A percentile compares a stretch with the other conserved stretches of the same genome.
Evolutionary conservation across 2,797 vertebrate species (phyloP).

Genomic region (Acanthiza pusilla): DNA sequence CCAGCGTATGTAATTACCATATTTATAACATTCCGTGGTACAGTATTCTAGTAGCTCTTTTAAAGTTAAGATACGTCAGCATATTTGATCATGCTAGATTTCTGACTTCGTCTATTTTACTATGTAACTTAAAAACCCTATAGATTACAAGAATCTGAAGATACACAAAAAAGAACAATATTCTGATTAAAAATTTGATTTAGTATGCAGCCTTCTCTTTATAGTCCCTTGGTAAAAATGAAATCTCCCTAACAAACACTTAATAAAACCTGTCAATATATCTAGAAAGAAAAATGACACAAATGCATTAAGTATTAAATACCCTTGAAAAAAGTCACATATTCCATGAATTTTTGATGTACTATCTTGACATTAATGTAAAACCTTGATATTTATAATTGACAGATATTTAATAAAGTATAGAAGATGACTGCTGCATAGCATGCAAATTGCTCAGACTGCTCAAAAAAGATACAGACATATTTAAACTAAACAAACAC

Average conservation of each 20-base stretch:
- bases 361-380: slow-evolving; percentile 87
- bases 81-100: slow-evolving; percentile 61
- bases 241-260: slow-evolving; percentile 83
- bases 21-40: slow-evolving; percentile 53
- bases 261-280: slow-evolving; percentile 87
- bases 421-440: slow-evolving; percentile 69
- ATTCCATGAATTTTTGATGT: slow-evolving; percentile 87
- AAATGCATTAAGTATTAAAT: slow-evolving; percentile 87
- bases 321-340: slow-evolving; percentile 82
- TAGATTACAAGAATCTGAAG: slow-evolving; percentile 64
- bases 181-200: slow-evolving; percentile 78
- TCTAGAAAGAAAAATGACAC: slow-evolving; percentile 82
- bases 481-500: slow-evolving; percentile 71
- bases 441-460: slow-evolving; percentile 72
- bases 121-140: slow-evolving; percentile 59
- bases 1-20: slow-evolving; percentile 43
- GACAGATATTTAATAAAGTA: slow-evolving; percentile 88
- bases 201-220: slow-evolving; percentile 76
- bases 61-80: slow-evolving; percentile 66
- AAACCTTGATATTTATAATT: slow-evolving; percentile 88
- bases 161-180: slow-evolving; percentile 71
- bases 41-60: slow-evolving; percentile 42
- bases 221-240: slow-evolving; percentile 78
- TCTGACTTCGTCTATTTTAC: slow-evolving; percentile 51
- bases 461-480: slow-evolving; percentile 66